Evolutionary conservation across 92 coral and sea anemone genomes (phyloP), one percentile per base, ranked within the genome.

Genomic region (Bergia puertoricense): DNA sequence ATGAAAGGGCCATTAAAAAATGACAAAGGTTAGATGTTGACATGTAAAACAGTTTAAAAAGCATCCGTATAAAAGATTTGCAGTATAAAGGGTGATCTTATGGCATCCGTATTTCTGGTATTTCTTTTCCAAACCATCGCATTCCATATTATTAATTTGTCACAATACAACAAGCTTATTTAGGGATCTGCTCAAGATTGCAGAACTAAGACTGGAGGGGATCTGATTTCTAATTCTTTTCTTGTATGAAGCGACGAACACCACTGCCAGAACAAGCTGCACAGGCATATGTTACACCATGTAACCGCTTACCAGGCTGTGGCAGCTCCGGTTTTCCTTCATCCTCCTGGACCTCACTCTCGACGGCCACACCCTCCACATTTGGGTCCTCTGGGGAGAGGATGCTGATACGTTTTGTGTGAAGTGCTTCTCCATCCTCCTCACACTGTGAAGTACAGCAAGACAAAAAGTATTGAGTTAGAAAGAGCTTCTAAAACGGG

Each of bases 311-410:
- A 84, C 87, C 87, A 45, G 42, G 54, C 44, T 44, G 66, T 48
- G 77, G 68, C 14, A 46, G 66, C 45, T 84, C 87, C 36, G 76
- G n/a, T 10, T 45, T 46, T 44, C 78, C 66, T 84, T 84, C 78
- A 18, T 45, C 66, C 79, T 48, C 46, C 38, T 30, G 87, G 30
- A 45, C 78, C 77, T 84, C 87, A 46, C 87, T 84, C 67, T 69
- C 87, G 22, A 84, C 40, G 0, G 68, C 87, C 79, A 84, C 87
- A 23, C 87, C 87, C 57, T 84, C 87, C 44, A 84, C 79, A 46
- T 11, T 69, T 14, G 45, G 87, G 11, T 84, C 87, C 44, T 46
- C 87, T 69, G 62, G 67, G 23, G 77, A 41, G 20, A 84, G 79
- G 59, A 84, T 46, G 45, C 79, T 84, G 66, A 84, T 84, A 1